Base-by-base conservation (phyloP, 2,888 invertebrate genomes). In the Metellina segmentata region DNA sequence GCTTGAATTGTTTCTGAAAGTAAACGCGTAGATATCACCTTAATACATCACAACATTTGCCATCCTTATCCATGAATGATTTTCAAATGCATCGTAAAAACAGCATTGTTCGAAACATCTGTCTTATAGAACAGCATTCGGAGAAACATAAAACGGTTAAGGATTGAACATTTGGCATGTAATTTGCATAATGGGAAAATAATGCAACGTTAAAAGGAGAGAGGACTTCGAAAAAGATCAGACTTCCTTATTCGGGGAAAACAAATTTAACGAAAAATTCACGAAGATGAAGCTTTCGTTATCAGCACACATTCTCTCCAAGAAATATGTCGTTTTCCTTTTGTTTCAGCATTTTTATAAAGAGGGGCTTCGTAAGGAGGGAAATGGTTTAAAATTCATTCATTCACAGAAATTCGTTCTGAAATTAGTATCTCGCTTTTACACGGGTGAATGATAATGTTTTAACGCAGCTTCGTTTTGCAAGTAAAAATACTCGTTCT, bases 151-250 rank as follows among this genome's bases (percentile, higher is more conserved):
- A 74, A 74, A 74, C 74, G 48, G 74, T 74, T 74, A 74, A 16
- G 74, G 20, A 74, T 74, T 74, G 74, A 48, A 74, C 74, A 74
- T 74, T 74, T 74, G 74, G 74, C 48, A 48, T 48, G 11, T 11
- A 74, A 74, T 74, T 74, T 74, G 13, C 74, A 74, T 74, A 74
- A 74, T 74, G 74, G 74, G 74, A 74, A 74, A 74, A 74, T 74
- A 74, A 74, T 74, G 74, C 74, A 74, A 74, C 74, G 20, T 74
- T 74, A 20, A 74, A 74, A 20, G 13, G 34, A 74, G 74, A 74
- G 34, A 34, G 48, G 20, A 34, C 48, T 74, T 34, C 74, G 13
- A 13, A 48, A 20, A 74, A 48, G 74, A 74, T 74, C 8, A 20
- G 49, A 78, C 49, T 51, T 7, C 51, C 9, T n/a, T 51, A 16